Percentiles rank a stretch among this genome's conserved stretches.
These are phyloP conservation scores for Turdus rufiventris DNA, from an alignment of 2,113 vertebrate species.

Conservation along the genomic window DNA sequence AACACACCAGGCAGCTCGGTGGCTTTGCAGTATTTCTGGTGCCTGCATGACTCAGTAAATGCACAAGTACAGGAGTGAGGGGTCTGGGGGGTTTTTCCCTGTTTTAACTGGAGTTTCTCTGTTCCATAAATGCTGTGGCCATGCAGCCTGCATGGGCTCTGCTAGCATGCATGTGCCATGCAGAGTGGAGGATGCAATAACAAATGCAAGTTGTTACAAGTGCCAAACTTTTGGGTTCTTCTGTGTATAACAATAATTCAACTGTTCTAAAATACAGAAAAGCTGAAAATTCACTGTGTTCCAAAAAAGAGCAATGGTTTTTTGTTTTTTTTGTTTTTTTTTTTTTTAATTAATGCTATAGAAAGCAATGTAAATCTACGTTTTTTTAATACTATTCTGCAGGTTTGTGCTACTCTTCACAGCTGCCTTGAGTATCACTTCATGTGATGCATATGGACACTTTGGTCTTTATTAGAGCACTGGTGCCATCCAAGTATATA, in stretches of 20 bases:
- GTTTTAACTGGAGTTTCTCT: not conserved
- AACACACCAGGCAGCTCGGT: not conserved
- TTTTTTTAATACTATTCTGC: not conserved
- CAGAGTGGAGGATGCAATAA: slow-evolving; percentile 61
- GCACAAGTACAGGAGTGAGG: not conserved
- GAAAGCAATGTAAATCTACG: slow-evolving; percentile 9
- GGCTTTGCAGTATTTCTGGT: not conserved
- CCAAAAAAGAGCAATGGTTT: not conserved
- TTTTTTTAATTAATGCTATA: not conserved
- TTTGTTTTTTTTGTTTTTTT: not conserved
- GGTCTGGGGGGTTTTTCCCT: not conserved
- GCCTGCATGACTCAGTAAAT: not conserved
- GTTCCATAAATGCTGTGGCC: not conserved
- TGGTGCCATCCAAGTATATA: not conserved
- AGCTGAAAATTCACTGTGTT: slow-evolving; percentile 58
- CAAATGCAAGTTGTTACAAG: slow-evolving; percentile 50
- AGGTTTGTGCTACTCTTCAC: slow-evolving; percentile 49
- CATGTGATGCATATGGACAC: not conserved
- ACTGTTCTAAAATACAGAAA: slow-evolving; percentile 1
- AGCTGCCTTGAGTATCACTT: slow-evolving; percentile 55
- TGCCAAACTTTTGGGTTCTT: slow-evolving; percentile 67
- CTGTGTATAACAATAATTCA: not conserved
- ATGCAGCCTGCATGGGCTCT: not conserved
- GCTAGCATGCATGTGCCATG: not conserved
- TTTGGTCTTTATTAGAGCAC: not conserved